Evolutionary conservation across 1,140 invertebrate genomes (phyloP), one percentile per base, ranked within the genome.

Genomic region (Papilio polyxenes): DNA sequence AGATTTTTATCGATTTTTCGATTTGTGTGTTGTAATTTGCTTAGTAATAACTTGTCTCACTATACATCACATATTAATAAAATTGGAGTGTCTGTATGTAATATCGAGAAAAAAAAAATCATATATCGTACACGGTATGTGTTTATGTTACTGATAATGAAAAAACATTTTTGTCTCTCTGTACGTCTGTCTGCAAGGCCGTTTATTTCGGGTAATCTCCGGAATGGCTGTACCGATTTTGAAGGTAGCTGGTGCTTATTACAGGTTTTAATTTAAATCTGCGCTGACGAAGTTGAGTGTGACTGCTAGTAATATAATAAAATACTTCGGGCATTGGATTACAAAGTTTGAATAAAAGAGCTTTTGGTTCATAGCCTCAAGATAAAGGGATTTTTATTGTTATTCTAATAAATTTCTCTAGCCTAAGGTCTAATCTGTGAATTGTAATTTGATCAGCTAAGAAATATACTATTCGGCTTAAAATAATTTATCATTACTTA

Each of bases 351-450:
- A 59, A 20, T 17, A 20, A 59, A 59, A 59, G 56, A n/a, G 56
- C 8, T 20, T 59, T 59, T 59, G 56, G n/a, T 59, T 59, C 17
- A 59, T 59, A 17, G 56, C 56, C n/a, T 59, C n/a, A 59, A 59
- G 56, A 20, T 17, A 59, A 59, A 59, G 56, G 56, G 56, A 59
- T 59, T 59, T n/a, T 20, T 59, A 59, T 59, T 59, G 56, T 20
- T 59, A 59, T 59, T 59, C n/a, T 59, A 59, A 51, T 51, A 51
- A 51, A 59, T 20, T 59, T 59, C n/a, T 59, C 56, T 59, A n/a
- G 56, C 56, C n/a, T 20, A 59, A 59, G 62, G 20, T 3, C 51
- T 31, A 31, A 65, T 65, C 11, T 65, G 62, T 13, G 31, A 23
- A 10, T 65, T 65, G 20, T 9, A 62, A 65, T 65, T 31, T 31